phyloP scores from a whole-genome alignment of 2,113 vertebrate species.

The Phrynosoma blainvillii region DNA sequence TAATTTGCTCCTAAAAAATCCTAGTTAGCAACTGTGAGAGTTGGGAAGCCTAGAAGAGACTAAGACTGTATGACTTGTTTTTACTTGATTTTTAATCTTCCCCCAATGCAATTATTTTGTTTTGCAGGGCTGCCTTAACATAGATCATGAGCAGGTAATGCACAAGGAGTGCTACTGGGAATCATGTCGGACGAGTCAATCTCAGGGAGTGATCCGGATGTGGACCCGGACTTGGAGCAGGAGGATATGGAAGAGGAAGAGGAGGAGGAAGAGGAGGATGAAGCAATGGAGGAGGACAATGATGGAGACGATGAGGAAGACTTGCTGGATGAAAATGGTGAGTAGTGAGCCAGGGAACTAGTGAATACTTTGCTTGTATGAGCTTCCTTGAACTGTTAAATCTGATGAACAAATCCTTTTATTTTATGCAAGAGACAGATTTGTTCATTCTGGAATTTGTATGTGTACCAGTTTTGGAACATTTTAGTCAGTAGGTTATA shows the following conservation, averaged over 20 bases:
- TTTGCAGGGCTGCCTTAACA: slow-evolving; percentile 66
- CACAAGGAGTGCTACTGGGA: slow-evolving; percentile 86
- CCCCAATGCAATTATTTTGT: not conserved
- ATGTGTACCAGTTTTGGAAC: not conserved
- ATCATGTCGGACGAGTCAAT: slow-evolving; percentile 98
- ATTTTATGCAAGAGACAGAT: slow-evolving; percentile 13
- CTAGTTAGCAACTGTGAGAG: not conserved
- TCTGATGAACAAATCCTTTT: slow-evolving; percentile 4
- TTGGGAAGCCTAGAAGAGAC: not conserved
- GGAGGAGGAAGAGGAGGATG: slow-evolving; percentile 87
- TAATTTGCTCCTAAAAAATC: slow-evolving; percentile 1
- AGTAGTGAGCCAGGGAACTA: slow-evolving; percentile 46
- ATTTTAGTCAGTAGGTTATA: not conserved
- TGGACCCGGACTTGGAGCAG: slow-evolving; percentile 93
- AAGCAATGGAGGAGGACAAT: slow-evolving; percentile 79
- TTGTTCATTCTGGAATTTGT: slow-evolving; percentile 16
- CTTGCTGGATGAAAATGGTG: slow-evolving; percentile 84
- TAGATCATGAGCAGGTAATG: slow-evolving; percentile 94
- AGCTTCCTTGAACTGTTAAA: not conserved
- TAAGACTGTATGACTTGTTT: not conserved
- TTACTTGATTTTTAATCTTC: slow-evolving; percentile 5
- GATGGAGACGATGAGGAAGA: slow-evolving; percentile 88
- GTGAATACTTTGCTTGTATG: not conserved
- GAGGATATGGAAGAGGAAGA: slow-evolving; percentile 91
- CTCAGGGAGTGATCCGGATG: slow-evolving; percentile 98